Base-by-base conservation (phyloP, 2,888 invertebrate genomes). In the Ichneumoninae sp. region DNA sequence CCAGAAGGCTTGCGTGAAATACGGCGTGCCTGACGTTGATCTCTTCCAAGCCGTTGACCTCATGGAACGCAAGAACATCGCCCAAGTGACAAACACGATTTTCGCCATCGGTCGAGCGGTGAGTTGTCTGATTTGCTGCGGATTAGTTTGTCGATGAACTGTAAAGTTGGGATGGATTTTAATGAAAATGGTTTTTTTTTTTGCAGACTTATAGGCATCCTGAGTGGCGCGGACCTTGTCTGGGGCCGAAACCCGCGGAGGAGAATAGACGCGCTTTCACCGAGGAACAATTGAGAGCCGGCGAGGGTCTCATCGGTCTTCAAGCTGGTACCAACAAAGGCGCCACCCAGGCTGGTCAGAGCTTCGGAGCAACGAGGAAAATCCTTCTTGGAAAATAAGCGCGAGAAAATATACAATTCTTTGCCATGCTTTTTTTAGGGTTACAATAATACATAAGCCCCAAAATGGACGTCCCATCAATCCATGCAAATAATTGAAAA, bases 31-130 rank as follows among this genome's bases (percentile, higher is more conserved):
- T 6, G 97, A 97, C 88, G 96, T 96, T 0, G 98, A 98, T 92
- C 95, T 97, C 13, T 98, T 98, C 95, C 98, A 98, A 94, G 97
- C 98, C 1, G 98, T 98, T 0, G 98, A 98, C 91, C 95, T 99
- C 40, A 98, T 97, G 95, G 98, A 98, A 93, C 96, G 96, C 91
- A 98, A 98, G 94, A 98, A 98, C 94, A 97, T 98, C 87, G 96
- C 96, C 50, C 96, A 97, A 81, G 98, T 98, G 69, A 97, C 98
- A 74, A 96, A 96, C 90, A 98, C 98, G 73, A 96, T 98, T 90
- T 97, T 97, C 91, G 97, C 98, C 19, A 95, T 98, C 87, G 98
- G 98, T 82, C 96, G 98, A 91, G 97, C 98, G 93, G 97, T 97
- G 94, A 94, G 95, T 90, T 69, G 40, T 47, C 52, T 44, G 26